Evolutionary conservation across 64 coral and sea anemone genomes (phyloP), one percentile per base, ranked within the genome.

Genomic region (Porites lutea): DNA sequence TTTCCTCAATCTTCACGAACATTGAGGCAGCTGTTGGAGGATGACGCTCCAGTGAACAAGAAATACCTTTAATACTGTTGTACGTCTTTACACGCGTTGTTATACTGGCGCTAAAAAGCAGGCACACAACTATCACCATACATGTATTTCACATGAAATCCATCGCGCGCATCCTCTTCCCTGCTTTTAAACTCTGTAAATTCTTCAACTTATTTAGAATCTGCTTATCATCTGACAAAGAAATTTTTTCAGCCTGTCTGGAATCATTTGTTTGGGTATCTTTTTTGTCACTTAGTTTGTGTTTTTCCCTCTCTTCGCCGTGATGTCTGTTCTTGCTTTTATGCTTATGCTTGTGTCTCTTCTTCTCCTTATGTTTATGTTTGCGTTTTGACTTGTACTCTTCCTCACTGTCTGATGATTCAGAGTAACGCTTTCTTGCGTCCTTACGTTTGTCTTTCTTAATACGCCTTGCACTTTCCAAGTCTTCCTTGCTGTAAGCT

Each of bases 201-300:
- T 74, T 95, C 50, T 98, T 98, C 53, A 98, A 83, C 73, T 95
- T 98, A 47, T 72, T 79, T 63, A 98, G 86, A 20, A 98, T 98
- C 78, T 98, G 93, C 88, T 93, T 95, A 43, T 61, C 85, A 67
- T 95, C 79, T 8, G 93, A 84, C 27, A 44, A 60, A 15, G 45
- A 16, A 18, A 48, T 55, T 54, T 89, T n/a, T 76, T 76, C 75
- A 7, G 70, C 47, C 23, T 89, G 79, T 43, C 21, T 59, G 16
- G 53, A 66, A 9, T 23, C 48, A 37, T 48, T 74, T 59, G 48
- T 76, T 52, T 62, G 19, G 14, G 18, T 65, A 22, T 21, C 11
- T 65, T 83, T 83, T 37, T 63, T 18, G 6, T 83, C 59, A 65
- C 48, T 44, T 44, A 65, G 16, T 79, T 27, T 61, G 8, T 37